Evolutionary conservation across 2,888 invertebrate species (phyloP).

Genomic region (Notodonta ziczac): DNA sequence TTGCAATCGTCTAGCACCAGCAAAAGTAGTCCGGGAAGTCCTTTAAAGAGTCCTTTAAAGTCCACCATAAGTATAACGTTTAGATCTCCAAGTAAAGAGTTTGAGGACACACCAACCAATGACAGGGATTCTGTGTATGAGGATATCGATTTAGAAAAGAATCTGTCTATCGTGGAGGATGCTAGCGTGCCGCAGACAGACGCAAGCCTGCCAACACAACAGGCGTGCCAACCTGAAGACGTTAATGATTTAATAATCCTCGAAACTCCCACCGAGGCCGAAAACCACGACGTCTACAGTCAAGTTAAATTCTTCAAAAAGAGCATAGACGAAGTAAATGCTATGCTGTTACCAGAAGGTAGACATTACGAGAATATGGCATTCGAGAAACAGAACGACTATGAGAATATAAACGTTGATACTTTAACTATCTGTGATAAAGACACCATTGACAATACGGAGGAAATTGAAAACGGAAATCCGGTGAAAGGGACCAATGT

Average conservation of each 20-base stretch:
- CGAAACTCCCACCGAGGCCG: constrained; percentile 83
- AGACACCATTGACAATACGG: constrained; percentile 47
- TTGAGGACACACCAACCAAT: constrained; percentile 73
- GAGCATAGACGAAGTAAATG: constrained; percentile 90
- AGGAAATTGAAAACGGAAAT: constrained; percentile 59
- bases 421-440: constrained; percentile 68
- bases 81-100: constrained; percentile 86
- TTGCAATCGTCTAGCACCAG: constrained; percentile 74
- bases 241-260: constrained; percentile 74
- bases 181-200: constrained; percentile 83
- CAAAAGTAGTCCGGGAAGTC: constrained; percentile 73
- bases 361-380: constrained; percentile 68
- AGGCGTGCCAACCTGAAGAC: constrained; percentile 82
- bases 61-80: constrained; percentile 90
- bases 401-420: constrained; percentile 71
- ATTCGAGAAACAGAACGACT: constrained; percentile 61
- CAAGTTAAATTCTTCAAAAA: constrained; percentile 90
- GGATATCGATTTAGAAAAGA: constrained; percentile 80
- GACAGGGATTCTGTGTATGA: constrained; percentile 85
- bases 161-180: constrained; percentile 80
- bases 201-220: constrained; percentile 83
- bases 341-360: constrained; percentile 61
- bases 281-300: constrained; percentile 86
- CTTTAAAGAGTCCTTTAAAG: constrained; percentile 84
- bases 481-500: constrained; percentile 79